Evolutionary conservation across 2,113 vertebrate genomes (phyloP).

Genomic region (Channa argus): DNA sequence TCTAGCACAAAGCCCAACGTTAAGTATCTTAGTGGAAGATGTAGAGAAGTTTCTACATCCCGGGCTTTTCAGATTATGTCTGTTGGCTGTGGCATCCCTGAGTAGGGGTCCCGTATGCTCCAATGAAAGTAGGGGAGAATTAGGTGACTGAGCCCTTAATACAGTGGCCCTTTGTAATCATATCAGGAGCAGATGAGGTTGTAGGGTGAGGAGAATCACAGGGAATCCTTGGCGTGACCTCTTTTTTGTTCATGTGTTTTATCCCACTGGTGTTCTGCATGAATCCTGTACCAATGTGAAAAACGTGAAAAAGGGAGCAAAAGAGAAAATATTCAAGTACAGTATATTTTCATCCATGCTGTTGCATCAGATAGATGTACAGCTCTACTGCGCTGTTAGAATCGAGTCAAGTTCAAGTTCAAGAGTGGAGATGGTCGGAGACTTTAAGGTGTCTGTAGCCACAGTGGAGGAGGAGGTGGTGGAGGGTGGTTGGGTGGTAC

Average conservation of each 20-base stretch:
- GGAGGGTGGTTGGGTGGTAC: constrained; percentile 39
- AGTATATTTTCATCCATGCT: not conserved
- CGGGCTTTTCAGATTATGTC: constrained; percentile 78
- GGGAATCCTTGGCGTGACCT: constrained; percentile 64
- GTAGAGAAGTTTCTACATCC: constrained; percentile 71
- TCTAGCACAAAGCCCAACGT: constrained; percentile 74
- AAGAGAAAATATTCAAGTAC: not conserved
- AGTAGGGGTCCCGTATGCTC: constrained; percentile 60
- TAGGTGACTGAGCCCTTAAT: constrained; percentile 78
- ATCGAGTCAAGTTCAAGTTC: constrained; percentile 77
- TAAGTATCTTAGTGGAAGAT: constrained; percentile 81
- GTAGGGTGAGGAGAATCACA: constrained; percentile 40
- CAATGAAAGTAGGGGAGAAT: constrained; percentile 72
- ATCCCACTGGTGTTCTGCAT: not conserved
- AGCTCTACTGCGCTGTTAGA: constrained; percentile 10
- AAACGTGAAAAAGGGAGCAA: not conserved
- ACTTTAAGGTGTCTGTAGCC: constrained; percentile 58
- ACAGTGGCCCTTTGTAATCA: constrained; percentile 70
- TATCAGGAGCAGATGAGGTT: constrained; percentile 65
- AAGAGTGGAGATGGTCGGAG: constrained; percentile 37
- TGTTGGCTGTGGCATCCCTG: constrained; percentile 58
- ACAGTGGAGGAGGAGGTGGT: constrained; percentile 48
- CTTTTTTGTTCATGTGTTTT: constrained; percentile 37
- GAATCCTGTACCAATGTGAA: not conserved
- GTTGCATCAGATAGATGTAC: not conserved